Evolutionary conservation across 2,888 invertebrate species (phyloP), one percentile per base, ranked within the genome.

Genomic region (Schrankia costaestrigalis): DNA sequence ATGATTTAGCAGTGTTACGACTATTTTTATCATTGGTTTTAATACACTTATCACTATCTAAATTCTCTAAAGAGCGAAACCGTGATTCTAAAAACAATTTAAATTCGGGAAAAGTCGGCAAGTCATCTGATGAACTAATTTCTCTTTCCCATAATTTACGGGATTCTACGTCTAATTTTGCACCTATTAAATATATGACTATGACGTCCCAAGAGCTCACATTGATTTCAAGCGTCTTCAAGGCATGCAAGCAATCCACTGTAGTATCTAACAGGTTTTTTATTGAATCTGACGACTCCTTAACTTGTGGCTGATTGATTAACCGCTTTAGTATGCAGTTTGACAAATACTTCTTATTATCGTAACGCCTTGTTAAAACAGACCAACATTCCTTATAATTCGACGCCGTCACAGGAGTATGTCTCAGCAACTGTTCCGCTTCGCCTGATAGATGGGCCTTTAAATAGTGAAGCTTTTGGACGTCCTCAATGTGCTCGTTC

Each of bases 201-300:
- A 31, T 21, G 2, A 17, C 17, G 21, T 31, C 31, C 35, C 35
- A 36, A 11, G 22, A 11, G 6, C 11, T 7, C 2, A 26, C 12
- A 22, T 30, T 13, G 7, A 32, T 12, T 1, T 29, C 38, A 8
- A 38, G 10, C 2, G 17, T 31, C 2, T 9, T 1, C 15, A 37
- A 19, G 5, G 17, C 31, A 18, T 28, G 7, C 3, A 37, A 19
- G 19, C 31, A 31, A 10, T 37, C 28, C 1, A 17, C 9, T 7
- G 31, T 32, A 4, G 27, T 32, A 15, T 37, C 32, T 10, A 31
- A 28, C 7, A 37, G 27, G 2, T 17, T 8, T 19, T 28, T 37
- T 2, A 37, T 31, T 3, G 23, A 6, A 7, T 14, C 15, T 7
- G 37, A 24, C 1, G 30, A 30, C 8, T 29, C 35, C 2, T 18